Base-by-base conservation (phyloP, 1,140 invertebrate species). In the Lethrus apterus region DNA sequence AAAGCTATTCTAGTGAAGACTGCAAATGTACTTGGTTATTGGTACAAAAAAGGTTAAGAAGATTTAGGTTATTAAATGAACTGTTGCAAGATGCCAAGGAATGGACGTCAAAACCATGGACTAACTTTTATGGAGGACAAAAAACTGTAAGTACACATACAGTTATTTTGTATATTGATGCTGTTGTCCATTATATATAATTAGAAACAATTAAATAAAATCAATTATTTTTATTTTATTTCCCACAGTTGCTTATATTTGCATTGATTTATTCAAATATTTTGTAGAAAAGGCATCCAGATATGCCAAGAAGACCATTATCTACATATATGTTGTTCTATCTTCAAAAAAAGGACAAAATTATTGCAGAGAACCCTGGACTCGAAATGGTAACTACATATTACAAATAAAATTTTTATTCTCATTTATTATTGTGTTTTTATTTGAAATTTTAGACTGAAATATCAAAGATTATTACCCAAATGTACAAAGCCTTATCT, bases 281-380 rank as follows among this genome's bases (percentile, higher is more conserved):
- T n/a, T n/a, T 47, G 20, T 23, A 48, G 46, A 69, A 64, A 51
- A 55, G 57, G 38, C 71, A 74, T 59, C 74, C 74, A 23, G 72
- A 73, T 45, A 59, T 68, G 57, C 73, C 73, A 1, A 70, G 67
- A 51, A 63, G 68, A 46, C 73, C 73, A 13, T 47, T 70, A 8
- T 65, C 68, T 3, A 60, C 70, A 1, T 75, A 68, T 49, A 69
- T 76, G 51, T 30, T 72, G 9, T 75, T 64, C 50, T 73, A 71
- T 52, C 45, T 68, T 14, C 64, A 71, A 33, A 68, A 70, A 43
- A 69, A 67, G 46, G 63, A 70, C 33, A 62, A 66, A 48, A 56
- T 71, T 23, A 51, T 60, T 19, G 54, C 55, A 31, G 63, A 72
- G 34, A 55, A 70, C 54, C 71, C 71, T 17, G 65, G 65, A 8